Conservation (phyloP, 1,140 invertebrate genomes). For the Euwallacea fornicatus region DNA sequence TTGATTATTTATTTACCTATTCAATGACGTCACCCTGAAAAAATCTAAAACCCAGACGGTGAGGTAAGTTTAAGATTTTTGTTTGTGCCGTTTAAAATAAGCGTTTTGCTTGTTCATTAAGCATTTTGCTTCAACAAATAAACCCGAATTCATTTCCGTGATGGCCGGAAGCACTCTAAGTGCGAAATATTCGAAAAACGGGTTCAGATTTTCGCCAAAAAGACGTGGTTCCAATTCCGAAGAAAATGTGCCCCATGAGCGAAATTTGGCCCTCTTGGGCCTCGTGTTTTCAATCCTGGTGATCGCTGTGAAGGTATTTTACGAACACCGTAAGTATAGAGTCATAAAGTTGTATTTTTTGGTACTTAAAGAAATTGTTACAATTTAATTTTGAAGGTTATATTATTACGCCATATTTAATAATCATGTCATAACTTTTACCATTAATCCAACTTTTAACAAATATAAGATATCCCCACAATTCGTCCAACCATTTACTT, state of each 20-base stretch:
- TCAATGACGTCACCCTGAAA: slow-evolving; percentile 25
- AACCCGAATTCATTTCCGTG: not conserved
- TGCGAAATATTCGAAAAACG: slow-evolving; percentile 26
- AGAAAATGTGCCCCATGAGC: not conserved
- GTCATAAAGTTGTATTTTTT: not conserved
- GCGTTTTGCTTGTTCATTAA: not conserved
- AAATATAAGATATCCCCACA: too few relatives aligned
- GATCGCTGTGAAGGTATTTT: slow-evolving; percentile 42
- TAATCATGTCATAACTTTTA: not conserved
- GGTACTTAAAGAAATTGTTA: not conserved
- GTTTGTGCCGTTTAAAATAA: slow-evolving; percentile 10
- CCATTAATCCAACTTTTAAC: not conserved
- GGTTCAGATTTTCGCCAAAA: slow-evolving; percentile 19
- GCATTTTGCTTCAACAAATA: not conserved
- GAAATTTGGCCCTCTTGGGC: slow-evolving; percentile 40
- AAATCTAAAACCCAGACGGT: slow-evolving; percentile 2
- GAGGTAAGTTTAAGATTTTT: slow-evolving; percentile 36
- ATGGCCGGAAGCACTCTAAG: slow-evolving; percentile 38
- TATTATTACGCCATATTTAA: slow-evolving; percentile 7
- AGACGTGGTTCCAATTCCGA: slow-evolving; percentile 20
- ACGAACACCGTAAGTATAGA: slow-evolving; percentile 43
- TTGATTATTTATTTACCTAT: slow-evolving; percentile 20
- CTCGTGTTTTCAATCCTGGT: slow-evolving; percentile 44
- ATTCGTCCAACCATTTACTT: too few relatives aligned
- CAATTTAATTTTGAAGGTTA: slow-evolving; percentile 3